A percentile compares a stretch with the other conserved stretches of the same genome.
Evolutionary conservation across 2,888 invertebrate species (phyloP).

Genomic region (Macrosoma leucophasiata): DNA sequence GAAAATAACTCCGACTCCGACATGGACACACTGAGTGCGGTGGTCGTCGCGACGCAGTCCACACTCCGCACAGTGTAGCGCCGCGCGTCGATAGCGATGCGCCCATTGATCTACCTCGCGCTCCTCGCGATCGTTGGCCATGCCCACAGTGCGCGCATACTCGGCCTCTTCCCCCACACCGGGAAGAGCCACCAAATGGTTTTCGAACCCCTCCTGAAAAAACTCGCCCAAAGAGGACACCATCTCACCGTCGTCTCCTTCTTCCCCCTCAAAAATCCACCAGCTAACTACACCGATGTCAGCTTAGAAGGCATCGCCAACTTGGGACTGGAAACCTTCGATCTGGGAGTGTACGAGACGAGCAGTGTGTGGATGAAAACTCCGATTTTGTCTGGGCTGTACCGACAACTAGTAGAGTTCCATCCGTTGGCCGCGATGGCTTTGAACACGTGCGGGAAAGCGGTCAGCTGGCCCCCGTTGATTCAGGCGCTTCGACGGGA

Average conservation of each 20-base stretch:
- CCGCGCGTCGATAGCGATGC: constrained; percentile 42
- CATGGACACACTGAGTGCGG: no score
- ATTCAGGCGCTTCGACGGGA: constrained; percentile 48
- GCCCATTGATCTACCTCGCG: constrained; percentile 32
- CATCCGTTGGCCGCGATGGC: constrained; percentile 46
- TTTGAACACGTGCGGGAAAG: constrained; percentile 47
- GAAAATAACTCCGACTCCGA: constrained; percentile 31
- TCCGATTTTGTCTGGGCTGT: constrained; percentile 40
- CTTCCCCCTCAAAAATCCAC: constrained; percentile 68
- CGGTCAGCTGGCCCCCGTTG: constrained; percentile 52
- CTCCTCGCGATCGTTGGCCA: constrained; percentile 35
- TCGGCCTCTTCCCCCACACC: constrained; percentile 76
- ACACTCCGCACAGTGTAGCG: constrained; percentile 21
- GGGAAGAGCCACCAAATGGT: constrained; percentile 79
- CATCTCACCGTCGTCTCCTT: constrained; percentile 77
- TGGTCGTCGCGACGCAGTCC: constrained; percentile 26
- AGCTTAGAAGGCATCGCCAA: constrained; percentile 57
- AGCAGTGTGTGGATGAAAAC: constrained; percentile 32
- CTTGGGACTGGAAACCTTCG: constrained; percentile 48
- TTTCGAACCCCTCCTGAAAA: constrained; percentile 71
- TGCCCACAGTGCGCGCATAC: constrained; percentile 59
- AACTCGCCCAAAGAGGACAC: constrained; percentile 75
- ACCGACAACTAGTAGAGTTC: constrained; percentile 42
- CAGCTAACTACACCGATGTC: constrained; percentile 59
- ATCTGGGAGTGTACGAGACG: constrained; percentile 42